These are phyloP conservation scores for Sialia sialis DNA, from an alignment of 2,113 vertebrate species.

Conservation along the genomic window DNA sequence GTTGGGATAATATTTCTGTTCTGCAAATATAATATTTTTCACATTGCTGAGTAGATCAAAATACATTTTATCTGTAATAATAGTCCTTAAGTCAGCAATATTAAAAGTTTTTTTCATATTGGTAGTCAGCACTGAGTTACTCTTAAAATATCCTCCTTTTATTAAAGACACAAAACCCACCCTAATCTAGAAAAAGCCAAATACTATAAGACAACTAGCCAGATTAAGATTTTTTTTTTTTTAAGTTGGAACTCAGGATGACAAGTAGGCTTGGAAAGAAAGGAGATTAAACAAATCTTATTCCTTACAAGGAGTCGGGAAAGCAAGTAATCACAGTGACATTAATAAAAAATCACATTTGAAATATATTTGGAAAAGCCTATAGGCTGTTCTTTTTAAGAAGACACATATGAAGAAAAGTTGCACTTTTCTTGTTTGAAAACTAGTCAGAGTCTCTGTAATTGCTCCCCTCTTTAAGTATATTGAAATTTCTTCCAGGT, in stretches of 20 bases:
- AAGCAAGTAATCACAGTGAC: background rate
- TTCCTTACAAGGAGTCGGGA: constrained; percentile 34
- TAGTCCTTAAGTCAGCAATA: background rate
- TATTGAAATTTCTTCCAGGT: background rate
- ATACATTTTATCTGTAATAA: background rate
- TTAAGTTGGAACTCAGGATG: background rate
- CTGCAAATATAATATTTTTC: background rate
- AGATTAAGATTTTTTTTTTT: constrained; percentile 54
- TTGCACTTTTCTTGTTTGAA: background rate
- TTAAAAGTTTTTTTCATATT: background rate
- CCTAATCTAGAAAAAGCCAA: background rate
- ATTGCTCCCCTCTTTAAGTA: background rate
- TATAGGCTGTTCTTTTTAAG: background rate
- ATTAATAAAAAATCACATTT: background rate
- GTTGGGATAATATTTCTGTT: background rate
- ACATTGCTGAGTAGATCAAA: background rate
- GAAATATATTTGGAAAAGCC: background rate
- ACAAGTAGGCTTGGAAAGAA: constrained; percentile 49
- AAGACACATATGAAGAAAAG: background rate
- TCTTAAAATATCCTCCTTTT: background rate
- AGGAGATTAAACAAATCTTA: constrained; percentile 67
- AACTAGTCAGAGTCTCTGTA: background rate
- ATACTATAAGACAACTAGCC: background rate
- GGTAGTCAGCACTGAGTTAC: background rate
- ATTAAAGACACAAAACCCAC: background rate